Percentiles rank a stretch among this genome's conserved stretches.
Evolutionary conservation across 1,140 invertebrate species (phyloP).

Genomic region (Stegodyphus mimosarum): DNA sequence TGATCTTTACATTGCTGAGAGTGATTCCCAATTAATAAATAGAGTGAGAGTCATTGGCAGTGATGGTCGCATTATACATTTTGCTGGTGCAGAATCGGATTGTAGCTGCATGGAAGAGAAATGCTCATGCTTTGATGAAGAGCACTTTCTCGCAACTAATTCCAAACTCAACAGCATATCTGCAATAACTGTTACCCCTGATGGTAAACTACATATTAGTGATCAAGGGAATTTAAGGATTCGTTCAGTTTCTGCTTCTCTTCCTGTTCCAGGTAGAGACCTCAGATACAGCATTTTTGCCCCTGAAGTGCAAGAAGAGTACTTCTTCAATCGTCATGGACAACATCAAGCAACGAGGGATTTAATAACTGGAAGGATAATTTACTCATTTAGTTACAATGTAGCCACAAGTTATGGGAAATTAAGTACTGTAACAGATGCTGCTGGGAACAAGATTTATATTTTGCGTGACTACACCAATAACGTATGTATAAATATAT

Average conservation of each 20-base stretch:
- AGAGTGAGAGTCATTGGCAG: slow-evolving; percentile 75
- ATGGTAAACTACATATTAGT: slow-evolving; percentile 92
- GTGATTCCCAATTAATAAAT: slow-evolving; percentile 89
- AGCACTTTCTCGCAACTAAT: slow-evolving; percentile 89
- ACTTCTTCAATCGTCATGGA: slow-evolving; percentile 89
- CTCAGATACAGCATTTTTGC: slow-evolving; percentile 91
- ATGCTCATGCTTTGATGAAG: slow-evolving; percentile 85
- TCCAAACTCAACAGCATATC: slow-evolving; percentile 91
- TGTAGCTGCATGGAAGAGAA: slow-evolving; percentile 71
- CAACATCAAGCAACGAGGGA: slow-evolving; percentile 94
- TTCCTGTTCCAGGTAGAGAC: slow-evolving; percentile 87
- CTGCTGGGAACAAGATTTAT: slow-evolving; percentile 91
- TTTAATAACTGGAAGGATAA: slow-evolving; percentile 87
- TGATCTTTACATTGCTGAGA: slow-evolving; percentile 93
- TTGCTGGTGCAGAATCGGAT: slow-evolving; percentile 69
- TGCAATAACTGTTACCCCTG: slow-evolving; percentile 90
- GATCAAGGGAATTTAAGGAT: slow-evolving; percentile 92
- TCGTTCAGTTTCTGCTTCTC: slow-evolving; percentile 87
- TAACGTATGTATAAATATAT: slow-evolving; percentile 56
- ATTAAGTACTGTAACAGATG: slow-evolving; percentile 90
- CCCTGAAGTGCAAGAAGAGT: slow-evolving; percentile 89
- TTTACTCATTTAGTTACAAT: slow-evolving; percentile 95
- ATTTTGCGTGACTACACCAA: slow-evolving; percentile 88
- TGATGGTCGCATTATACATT: slow-evolving; percentile 69
- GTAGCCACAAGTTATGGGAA: slow-evolving; percentile 97